Evolutionary conservation across 2,888 invertebrate genomes (phyloP).

Genomic region (Dugesia japonica): DNA sequence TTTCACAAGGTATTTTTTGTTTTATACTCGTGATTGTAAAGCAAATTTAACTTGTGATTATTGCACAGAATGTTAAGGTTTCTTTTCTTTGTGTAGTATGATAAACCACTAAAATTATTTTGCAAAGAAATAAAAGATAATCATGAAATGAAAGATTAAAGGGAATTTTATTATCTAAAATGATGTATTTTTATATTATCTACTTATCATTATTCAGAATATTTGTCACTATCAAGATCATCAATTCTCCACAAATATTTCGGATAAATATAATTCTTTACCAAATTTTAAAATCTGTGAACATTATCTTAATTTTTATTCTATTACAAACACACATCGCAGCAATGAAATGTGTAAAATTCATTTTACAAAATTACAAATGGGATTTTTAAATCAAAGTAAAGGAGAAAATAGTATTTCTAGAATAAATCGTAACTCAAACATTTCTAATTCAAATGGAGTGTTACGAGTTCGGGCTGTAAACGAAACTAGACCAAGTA

Average conservation of each 20-base stretch:
- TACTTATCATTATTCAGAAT: not conserved
- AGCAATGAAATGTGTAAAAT: not conserved
- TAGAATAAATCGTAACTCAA: not conserved
- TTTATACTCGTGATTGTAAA: too few relatives aligned
- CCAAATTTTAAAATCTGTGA: conserved; percentile 13
- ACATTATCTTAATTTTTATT: not conserved
- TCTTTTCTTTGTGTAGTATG: too few relatives aligned
- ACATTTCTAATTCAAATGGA: not conserved
- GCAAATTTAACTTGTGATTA: too few relatives aligned
- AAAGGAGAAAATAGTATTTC: not conserved
- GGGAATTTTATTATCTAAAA: too few relatives aligned
- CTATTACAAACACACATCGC: not conserved
- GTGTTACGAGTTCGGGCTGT: not conserved
- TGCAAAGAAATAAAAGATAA: too few relatives aligned
- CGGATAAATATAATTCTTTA: not conserved
- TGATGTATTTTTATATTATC: too few relatives aligned
- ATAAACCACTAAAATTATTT: too few relatives aligned
- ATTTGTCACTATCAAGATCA: not conserved
- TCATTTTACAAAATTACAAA: not conserved
- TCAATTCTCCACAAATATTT: not conserved
- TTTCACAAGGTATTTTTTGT: too few relatives aligned
- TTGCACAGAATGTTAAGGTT: too few relatives aligned
- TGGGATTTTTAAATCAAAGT: not conserved
- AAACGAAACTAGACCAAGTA: not conserved
- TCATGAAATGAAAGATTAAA: too few relatives aligned